Base-by-base conservation (phyloP, 2,888 invertebrate species). In the Platynereis dumerilii region DNA sequence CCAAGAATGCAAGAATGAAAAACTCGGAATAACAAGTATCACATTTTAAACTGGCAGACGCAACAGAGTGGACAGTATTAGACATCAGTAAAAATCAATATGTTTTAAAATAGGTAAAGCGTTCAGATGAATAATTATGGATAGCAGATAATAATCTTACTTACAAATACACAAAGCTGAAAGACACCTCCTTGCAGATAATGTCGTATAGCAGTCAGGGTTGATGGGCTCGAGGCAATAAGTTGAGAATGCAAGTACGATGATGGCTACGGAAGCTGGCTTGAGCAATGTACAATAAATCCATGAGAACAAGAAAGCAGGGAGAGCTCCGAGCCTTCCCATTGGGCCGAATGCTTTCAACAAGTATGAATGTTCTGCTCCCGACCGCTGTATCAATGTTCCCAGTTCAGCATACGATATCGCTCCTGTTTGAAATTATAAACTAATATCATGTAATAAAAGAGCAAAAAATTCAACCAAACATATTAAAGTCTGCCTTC, bases 311-410 rank as follows among this genome's bases (percentile, higher is more conserved):
- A 90, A 87, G 80, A 92, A 92, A 0, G 91, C 89, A 17, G 72
- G 63, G 58, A 67, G 64, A 22, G 28, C 26, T 12, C 67, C 67
- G 20, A 29, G 17, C 34, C 27, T 26, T 15, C 53, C 29, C 7
- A 60, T 28, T 17, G 63, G 56, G 3, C 67, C 68, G 60, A 66
- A 70, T 0, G 91, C 90, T 79, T 90, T 90, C 80, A 89, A 87
- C 76, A 91, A 90, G 79, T 91, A 92, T 1, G 90, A 88, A 80
- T 92, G 92, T 82, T 92, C 92, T 1, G 91, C 91, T 2, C 92
- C 92, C 0, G 92, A 91, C 75, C 90, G 86, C 1, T 90, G 90
- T 7, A 92, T 88, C 0, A 92, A 90, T 0, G 91, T 90, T 44
- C 92, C 91, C 64, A 92, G 84, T 84, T 92, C 92, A 39, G 92